Conservation (phyloP, 1,140 invertebrate genomes). For the Doryteuthis pealeii region DNA sequence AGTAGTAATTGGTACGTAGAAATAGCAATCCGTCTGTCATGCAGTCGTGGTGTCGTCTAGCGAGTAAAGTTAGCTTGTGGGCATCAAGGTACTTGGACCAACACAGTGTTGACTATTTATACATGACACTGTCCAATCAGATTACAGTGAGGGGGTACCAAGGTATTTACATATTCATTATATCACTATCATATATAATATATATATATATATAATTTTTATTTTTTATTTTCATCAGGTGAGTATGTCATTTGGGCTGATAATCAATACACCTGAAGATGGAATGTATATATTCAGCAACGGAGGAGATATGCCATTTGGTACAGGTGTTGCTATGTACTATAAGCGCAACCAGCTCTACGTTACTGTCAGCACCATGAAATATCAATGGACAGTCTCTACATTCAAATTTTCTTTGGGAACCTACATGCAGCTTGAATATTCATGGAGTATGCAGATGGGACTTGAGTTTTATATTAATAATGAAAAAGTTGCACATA, state of each 20-base stretch:
- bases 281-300: constrained; percentile 41
- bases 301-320: constrained; percentile 34
- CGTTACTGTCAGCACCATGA: constrained; percentile 33
- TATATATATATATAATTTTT: no score
- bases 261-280: constrained; percentile 26
- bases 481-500: constrained; percentile 24
- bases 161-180: no score
- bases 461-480: constrained; percentile 36
- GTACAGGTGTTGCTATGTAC: constrained; percentile 39
- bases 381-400: constrained; percentile 35
- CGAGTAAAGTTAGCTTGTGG: no score
- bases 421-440: constrained; percentile 27
- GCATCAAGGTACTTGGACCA: no score
- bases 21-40: no score
- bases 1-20: no score
- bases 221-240: neutral
- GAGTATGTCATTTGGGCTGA: constrained; percentile 29
- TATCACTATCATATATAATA: no score
- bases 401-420: constrained; percentile 20
- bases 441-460: constrained; percentile 36
- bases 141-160: no score
- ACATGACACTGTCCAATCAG: no score
- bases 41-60: no score
- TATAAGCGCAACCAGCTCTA: constrained; percentile 23
- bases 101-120: no score